These are phyloP conservation scores for Recurvirostra avosetta DNA, from an alignment of 2,113 vertebrate genomes.

Conservation along the genomic window DNA sequence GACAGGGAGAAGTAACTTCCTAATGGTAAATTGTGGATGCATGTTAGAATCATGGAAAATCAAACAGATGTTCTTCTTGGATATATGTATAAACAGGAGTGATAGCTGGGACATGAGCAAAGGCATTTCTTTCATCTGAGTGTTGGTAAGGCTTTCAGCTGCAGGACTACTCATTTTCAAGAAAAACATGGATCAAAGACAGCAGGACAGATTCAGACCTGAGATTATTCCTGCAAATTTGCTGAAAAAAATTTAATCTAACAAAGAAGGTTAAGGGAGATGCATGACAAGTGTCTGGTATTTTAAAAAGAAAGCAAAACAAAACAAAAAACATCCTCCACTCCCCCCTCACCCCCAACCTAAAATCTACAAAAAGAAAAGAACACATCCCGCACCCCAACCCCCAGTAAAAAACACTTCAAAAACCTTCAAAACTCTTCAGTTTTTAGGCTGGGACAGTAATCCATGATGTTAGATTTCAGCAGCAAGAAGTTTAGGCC, in stretches of 20 bases:
- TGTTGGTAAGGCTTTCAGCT: background rate
- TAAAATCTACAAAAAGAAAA: background rate
- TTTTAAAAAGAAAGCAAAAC: background rate
- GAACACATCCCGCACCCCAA: background rate
- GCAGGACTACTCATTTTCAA: background rate
- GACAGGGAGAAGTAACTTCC: background rate
- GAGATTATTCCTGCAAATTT: background rate
- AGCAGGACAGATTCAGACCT: background rate
- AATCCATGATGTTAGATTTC: background rate
- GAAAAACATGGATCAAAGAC: background rate
- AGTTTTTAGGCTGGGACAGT: background rate
- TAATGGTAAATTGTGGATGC: background rate
- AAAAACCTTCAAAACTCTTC: background rate
- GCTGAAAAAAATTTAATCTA: background rate
- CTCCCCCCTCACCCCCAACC: background rate
- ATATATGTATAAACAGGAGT: background rate
- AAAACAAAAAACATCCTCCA: fast-evolving
- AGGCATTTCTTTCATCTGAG: background rate
- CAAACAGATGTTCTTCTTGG: background rate
- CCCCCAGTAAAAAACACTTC: background rate
- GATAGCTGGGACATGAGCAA: background rate
- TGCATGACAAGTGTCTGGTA: background rate
- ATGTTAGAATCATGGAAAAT: background rate
- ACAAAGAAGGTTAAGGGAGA: background rate
- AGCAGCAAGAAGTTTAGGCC: background rate